These are phyloP conservation scores for Cosmia pyralina DNA, from an alignment of 2,888 invertebrate species.

Conservation along the genomic window DNA sequence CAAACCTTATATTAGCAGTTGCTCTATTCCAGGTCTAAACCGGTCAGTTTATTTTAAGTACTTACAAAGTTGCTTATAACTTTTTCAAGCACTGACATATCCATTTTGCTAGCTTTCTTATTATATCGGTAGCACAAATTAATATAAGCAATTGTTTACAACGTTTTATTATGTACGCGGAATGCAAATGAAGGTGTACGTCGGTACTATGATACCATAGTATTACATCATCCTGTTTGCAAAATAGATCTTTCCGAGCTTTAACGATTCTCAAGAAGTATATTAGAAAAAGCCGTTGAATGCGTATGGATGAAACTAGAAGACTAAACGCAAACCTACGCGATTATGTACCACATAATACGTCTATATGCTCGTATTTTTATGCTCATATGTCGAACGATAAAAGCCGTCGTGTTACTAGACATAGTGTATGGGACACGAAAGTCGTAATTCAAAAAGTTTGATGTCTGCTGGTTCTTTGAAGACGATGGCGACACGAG, in stretches of 20 bases:
- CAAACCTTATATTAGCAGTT: constrained; percentile 14
- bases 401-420: constrained; percentile 74
- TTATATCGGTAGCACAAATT: constrained; percentile 38
- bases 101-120: constrained; percentile 72
- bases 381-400: constrained; percentile 81
- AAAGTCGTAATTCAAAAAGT: constrained; percentile 79
- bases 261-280: constrained; percentile 1
- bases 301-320: constrained; percentile 81
- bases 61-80: constrained; percentile 86
- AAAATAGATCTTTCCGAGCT: constrained; percentile 23
- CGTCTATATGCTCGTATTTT: constrained; percentile 74
- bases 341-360: constrained; percentile 65
- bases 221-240: constrained; percentile 34
- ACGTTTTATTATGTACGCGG: constrained; percentile 26
- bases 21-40: constrained; percentile 3
- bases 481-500: constrained; percentile 58
- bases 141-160: constrained; percentile 41
- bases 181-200: constrained; percentile 43
- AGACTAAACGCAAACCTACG: constrained; percentile 78
- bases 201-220: constrained; percentile 22
- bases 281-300: constrained; percentile 68
- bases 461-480: constrained; percentile 53
- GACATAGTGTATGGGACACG: constrained; percentile 80
- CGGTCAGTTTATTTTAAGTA: constrained; percentile 56
- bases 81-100: constrained; percentile 82